A percentile compares a stretch with the other conserved stretches of the same genome.
Conservation (phyloP, 2,797 vertebrate species). For the Melanotaenia pygmaea region DNA sequence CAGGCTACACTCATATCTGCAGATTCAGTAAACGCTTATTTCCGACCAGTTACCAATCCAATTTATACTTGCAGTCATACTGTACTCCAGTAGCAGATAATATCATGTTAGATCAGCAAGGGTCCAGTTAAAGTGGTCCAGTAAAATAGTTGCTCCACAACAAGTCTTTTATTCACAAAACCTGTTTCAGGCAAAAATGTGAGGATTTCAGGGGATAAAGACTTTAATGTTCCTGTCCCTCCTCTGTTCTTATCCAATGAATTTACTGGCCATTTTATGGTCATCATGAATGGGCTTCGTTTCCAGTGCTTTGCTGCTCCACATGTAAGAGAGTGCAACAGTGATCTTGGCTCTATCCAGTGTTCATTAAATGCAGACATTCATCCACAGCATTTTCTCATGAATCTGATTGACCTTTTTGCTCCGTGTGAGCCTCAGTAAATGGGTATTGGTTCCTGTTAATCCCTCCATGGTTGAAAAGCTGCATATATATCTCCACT, state of each 20-base stretch:
- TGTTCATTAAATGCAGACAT: conserved; percentile 68
- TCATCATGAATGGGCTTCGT: conserved; percentile 61
- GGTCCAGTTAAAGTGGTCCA: no score
- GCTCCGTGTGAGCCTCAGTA: conserved; percentile 53
- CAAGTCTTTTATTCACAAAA: no score
- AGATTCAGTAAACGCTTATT: no score
- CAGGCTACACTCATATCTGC: no score
- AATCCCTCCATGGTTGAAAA: conserved; percentile 58
- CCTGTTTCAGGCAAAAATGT: no score
- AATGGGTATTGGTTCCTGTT: conserved; percentile 68
- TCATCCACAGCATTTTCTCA: conserved; percentile 68
- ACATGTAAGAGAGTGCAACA: conserved; percentile 39
- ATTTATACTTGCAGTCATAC: no score
- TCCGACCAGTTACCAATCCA: no score
- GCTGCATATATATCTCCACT: conserved; percentile 44
- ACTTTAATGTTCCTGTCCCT: conserved; percentile 15
- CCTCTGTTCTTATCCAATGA: conserved; percentile 45
- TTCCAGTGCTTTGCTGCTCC: conserved; percentile 59
- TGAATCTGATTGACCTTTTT: conserved; percentile 82
- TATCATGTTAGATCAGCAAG: no score
- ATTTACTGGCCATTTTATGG: conserved; percentile 58
- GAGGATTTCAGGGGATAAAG: not conserved
- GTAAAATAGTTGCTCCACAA: no score
- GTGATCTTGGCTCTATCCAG: conserved; percentile 31
- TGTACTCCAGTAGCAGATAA: no score